These are phyloP conservation scores for Neomonachus schauinslandi DNA, from an alignment of 2,113 vertebrate species.

Conservation along the genomic window DNA sequence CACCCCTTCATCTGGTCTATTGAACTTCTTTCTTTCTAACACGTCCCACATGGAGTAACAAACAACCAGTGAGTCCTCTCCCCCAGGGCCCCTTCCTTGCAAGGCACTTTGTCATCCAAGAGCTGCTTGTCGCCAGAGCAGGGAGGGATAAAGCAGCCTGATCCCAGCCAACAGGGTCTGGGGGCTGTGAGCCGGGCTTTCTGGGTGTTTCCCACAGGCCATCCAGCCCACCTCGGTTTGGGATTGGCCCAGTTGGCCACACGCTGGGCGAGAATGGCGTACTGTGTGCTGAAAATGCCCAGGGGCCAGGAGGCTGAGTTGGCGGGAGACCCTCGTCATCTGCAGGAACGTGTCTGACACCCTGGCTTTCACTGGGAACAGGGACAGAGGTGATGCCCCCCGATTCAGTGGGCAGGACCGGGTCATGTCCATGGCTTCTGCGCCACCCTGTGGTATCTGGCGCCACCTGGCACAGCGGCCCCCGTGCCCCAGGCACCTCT, in stretches of 20 bases:
- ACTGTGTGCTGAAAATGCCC: not conserved
- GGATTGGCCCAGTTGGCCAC: not conserved
- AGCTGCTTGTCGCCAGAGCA: not conserved
- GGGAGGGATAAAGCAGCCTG: no score
- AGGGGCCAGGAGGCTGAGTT: not conserved
- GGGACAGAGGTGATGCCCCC: not conserved
- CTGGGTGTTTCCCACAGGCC: not conserved
- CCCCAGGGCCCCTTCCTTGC: not conserved
- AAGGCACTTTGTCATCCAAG: not conserved
- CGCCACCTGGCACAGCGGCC: not conserved
- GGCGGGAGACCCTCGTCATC: not conserved
- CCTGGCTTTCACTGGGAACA: not conserved
- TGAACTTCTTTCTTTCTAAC: not conserved
- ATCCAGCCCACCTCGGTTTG: not conserved
- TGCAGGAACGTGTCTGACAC: not conserved
- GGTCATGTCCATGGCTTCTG: not conserved
- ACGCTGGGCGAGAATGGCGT: accelerated
- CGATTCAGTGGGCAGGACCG: not conserved
- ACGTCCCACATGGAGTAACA: not conserved
- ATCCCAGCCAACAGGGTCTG: not conserved
- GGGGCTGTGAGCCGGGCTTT: not conserved
- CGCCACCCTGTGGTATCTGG: not conserved
- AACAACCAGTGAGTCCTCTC: accelerated
- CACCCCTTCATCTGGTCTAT: not conserved
- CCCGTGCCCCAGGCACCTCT: not conserved